Percentiles rank a stretch among this genome's conserved stretches.
Conservation (phyloP, 2,113 vertebrate genomes). For the Pitta sordida region DNA sequence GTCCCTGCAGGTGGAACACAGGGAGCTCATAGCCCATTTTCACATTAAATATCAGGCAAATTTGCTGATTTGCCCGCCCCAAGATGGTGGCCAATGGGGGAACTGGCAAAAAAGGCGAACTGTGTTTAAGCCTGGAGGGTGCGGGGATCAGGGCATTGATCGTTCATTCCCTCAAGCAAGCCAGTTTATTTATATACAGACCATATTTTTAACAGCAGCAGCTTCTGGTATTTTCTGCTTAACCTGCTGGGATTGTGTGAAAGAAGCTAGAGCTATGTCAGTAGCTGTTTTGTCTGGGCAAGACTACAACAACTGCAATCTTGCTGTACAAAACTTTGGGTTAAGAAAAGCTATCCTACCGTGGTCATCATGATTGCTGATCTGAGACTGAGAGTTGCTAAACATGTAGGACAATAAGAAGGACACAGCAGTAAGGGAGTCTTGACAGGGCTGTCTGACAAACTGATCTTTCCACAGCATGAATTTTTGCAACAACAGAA, state of each 20-base stretch:
- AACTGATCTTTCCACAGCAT: neutral
- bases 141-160: no score
- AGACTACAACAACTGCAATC: neutral
- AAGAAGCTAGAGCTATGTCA: constrained; percentile 18
- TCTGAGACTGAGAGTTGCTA: neutral
- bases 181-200: neutral
- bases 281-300: neutral
- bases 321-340: neutral
- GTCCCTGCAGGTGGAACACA: no score
- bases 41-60: no score
- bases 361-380: neutral
- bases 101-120: no score
- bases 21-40: no score
- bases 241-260: neutral
- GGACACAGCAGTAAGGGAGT: neutral
- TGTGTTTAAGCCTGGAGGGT: no score
- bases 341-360: neutral
- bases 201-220: neutral
- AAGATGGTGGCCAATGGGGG: no score
- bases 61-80: no score
- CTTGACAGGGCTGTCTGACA: neutral
- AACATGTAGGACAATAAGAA: neutral
- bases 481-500: neutral
- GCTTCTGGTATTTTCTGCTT: neutral
- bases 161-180: no score